These are phyloP conservation scores for Schizotus pectinicornis DNA, from an alignment of 2,888 invertebrate genomes.

Conservation along the genomic window DNA sequence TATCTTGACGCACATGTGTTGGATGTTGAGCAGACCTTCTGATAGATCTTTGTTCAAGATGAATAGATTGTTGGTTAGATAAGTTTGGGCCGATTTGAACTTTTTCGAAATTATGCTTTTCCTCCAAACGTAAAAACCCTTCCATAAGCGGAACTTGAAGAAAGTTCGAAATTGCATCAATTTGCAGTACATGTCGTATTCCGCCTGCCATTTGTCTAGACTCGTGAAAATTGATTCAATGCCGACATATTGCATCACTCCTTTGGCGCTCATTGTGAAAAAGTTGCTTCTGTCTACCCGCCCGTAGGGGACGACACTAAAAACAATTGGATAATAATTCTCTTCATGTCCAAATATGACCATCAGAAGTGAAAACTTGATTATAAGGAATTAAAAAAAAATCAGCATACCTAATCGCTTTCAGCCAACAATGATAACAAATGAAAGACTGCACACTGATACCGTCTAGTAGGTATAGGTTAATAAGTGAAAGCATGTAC, in stretches of 20 bases:
- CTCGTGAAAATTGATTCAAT: constrained; percentile 81
- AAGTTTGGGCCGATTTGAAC: constrained; percentile 64
- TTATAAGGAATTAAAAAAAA: no score
- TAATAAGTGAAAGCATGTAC: no score
- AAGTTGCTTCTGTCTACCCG: constrained; percentile 73
- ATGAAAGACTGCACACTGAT: no score
- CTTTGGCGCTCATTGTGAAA: constrained; percentile 81
- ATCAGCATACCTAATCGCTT: no score
- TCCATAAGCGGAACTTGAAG: constrained; percentile 73
- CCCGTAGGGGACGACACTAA: constrained; percentile 73
- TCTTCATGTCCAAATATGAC: neutral
- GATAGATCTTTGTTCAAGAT: constrained; percentile 75
- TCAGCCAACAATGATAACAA: no score
- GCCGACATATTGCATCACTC: constrained; percentile 77
- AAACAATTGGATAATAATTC: constrained; percentile 6
- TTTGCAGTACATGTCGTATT: constrained; percentile 79
- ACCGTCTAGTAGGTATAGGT: no score
- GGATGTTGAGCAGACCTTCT: constrained; percentile 73
- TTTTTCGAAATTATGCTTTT: constrained; percentile 69
- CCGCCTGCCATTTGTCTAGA: constrained; percentile 80
- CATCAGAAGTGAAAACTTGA: neutral
- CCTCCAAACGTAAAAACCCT: constrained; percentile 57
- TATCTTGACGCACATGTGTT: constrained; percentile 71
- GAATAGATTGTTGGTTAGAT: constrained; percentile 73
- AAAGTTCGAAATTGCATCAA: constrained; percentile 78